Conservation (phyloP, 2,888 invertebrate genomes). For the Epsilonema sp. region DNA sequence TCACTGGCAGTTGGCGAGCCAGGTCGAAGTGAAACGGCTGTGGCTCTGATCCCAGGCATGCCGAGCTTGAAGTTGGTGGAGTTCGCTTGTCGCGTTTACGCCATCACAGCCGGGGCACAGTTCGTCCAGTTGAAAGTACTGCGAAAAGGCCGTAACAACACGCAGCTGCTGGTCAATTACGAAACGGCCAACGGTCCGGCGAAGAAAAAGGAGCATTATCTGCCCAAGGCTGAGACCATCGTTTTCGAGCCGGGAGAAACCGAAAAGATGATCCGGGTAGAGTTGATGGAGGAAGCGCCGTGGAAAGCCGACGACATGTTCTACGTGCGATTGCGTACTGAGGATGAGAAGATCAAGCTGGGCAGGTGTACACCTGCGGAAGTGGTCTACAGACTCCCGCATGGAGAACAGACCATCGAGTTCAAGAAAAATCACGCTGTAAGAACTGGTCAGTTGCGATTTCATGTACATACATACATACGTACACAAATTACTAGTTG, state of each 20-base stretch:
- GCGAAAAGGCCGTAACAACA: slow-evolving; percentile 14
- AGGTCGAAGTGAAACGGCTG: no score
- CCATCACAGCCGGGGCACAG: slow-evolving; percentile 11
- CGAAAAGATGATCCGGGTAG: slow-evolving; percentile 35
- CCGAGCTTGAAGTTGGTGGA: slow-evolving; percentile 12
- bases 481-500: no score
- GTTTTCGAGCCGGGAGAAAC: slow-evolving; percentile 37
- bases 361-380: slow-evolving; percentile 29
- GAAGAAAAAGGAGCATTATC: slow-evolving; percentile 38
- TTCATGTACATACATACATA: no score
- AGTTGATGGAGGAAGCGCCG: slow-evolving; percentile 38
- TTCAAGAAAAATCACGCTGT: slow-evolving; percentile 16
- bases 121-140: slow-evolving; percentile 12
- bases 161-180: slow-evolving; percentile 28
- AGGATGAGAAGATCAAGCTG: slow-evolving; percentile 30
- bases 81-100: slow-evolving; percentile 17
- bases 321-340: slow-evolving; percentile 37
- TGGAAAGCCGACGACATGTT: slow-evolving; percentile 45
- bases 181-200: slow-evolving; percentile 43
- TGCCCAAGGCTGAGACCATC: slow-evolving; percentile 36
- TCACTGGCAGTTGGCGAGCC: no score
- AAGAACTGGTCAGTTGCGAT: no score
- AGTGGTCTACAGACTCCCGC: slow-evolving; percentile 11
- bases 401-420: slow-evolving; percentile 9
- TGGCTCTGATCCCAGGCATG: not conserved